Percentiles rank a stretch among this genome's conserved stretches.
These are phyloP conservation scores for Myxocyprinus asiaticus DNA, from an alignment of 2,113 vertebrate species.

Conservation along the genomic window DNA sequence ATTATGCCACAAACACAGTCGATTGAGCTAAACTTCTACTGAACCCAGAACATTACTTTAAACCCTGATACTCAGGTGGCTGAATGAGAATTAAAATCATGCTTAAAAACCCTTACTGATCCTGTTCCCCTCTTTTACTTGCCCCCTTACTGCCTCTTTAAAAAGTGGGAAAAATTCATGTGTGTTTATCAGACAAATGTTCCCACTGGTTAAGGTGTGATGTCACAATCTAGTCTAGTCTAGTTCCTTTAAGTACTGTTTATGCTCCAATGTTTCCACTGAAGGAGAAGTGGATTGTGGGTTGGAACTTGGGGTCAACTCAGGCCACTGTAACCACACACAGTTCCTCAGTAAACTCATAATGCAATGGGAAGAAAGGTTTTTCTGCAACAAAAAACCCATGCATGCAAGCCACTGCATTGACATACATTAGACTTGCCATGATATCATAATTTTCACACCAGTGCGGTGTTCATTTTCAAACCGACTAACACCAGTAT, in stretches of 20 bases:
- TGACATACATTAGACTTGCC: no score
- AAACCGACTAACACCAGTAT: no score
- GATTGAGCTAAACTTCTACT: no score
- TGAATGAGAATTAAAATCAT: no score
- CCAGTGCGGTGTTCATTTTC: no score
- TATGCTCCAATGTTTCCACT: background rate
- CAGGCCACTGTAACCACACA: constrained; percentile 19
- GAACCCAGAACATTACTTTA: no score
- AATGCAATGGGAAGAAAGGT: background rate
- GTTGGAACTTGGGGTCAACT: constrained; percentile 8
- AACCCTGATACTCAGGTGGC: no score
- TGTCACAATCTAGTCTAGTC: background rate
- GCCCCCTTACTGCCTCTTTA: background rate
- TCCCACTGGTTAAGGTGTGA: background rate
- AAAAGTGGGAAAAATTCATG: background rate
- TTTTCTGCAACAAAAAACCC: background rate
- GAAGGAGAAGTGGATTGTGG: constrained; percentile 11
- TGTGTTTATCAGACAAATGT: background rate
- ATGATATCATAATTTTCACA: no score
- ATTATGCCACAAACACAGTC: no score
- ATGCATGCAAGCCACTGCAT: no score
- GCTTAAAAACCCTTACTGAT: no score
- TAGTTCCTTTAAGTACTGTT: constrained; percentile 25
- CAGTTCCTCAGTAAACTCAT: constrained; percentile 1
- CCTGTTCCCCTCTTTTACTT: no score